phyloP scores from a whole-genome alignment of 35 echinoderm and acorn worm species.

The Ophioderma brevispina region DNA sequence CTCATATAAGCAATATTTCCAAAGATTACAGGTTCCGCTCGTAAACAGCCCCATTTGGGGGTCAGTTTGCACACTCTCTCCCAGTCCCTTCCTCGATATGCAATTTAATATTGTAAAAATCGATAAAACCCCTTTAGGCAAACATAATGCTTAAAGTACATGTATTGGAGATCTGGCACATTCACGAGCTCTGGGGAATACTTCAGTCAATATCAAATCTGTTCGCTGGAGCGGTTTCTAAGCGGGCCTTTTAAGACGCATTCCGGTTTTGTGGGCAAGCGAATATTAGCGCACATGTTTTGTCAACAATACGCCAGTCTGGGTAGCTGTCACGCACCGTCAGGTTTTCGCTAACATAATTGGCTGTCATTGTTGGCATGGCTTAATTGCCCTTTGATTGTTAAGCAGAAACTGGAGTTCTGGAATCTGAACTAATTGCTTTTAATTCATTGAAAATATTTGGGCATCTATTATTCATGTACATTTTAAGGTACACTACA shows the following conservation, averaged over 20 bases:
- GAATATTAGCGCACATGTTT: background rate
- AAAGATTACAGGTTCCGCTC: background rate
- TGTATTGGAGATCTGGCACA: background rate
- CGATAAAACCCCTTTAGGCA: slow-evolving; percentile 2
- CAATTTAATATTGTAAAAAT: background rate
- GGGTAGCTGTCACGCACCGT: background rate
- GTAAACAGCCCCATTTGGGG: background rate
- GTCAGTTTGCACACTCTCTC: background rate
- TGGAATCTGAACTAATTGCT: no score
- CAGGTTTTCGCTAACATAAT: no score
- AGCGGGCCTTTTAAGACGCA: slow-evolving; percentile 1
- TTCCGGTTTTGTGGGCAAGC: background rate
- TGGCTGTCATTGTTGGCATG: no score
- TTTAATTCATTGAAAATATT: no score
- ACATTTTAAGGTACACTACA: no score
- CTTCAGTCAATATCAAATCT: background rate
- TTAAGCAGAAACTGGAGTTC: no score
- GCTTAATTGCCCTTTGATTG: no score
- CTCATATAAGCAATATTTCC: background rate
- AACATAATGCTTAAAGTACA: background rate
- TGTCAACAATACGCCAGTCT: background rate
- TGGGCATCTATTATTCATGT: no score
- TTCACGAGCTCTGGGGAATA: background rate
- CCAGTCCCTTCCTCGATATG: background rate
- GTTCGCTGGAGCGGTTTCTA: background rate